A percentile compares a stretch with the other conserved stretches of the same genome.
Evolutionary conservation across 92 coral and sea anemone species (phyloP).

Genomic region (Epizoanthus stellaris): DNA sequence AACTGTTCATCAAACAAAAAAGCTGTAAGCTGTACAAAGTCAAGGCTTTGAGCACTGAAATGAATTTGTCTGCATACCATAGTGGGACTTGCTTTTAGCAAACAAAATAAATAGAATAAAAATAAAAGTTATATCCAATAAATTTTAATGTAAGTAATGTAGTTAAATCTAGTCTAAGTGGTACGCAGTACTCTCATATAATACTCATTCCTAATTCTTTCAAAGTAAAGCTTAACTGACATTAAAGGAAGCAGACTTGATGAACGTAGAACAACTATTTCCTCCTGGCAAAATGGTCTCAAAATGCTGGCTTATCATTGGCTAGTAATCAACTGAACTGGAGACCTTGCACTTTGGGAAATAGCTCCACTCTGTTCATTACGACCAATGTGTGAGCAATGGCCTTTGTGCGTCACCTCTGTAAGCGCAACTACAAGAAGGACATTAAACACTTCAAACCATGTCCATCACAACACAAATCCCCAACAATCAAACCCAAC

Average conservation of each 20-base stretch:
- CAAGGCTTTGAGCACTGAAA: too few relatives aligned
- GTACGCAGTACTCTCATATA: too few relatives aligned
- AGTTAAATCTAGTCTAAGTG: too few relatives aligned
- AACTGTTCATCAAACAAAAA: too few relatives aligned
- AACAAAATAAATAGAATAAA: too few relatives aligned
- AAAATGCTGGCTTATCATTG: constrained; percentile 11
- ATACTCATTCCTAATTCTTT: too few relatives aligned
- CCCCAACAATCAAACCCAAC: constrained; percentile 18
- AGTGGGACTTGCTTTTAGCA: too few relatives aligned
- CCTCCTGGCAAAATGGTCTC: constrained; percentile 48
- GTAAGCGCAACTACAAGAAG: constrained; percentile 97
- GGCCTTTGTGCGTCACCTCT: constrained; percentile 97
- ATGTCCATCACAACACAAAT: constrained; percentile 58
- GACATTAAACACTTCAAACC: constrained; percentile 86
- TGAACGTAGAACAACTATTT: constrained; percentile 54
- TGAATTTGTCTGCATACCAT: too few relatives aligned
- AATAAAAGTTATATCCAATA: too few relatives aligned
- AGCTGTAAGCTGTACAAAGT: too few relatives aligned
- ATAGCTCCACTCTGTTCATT: constrained; percentile 53
- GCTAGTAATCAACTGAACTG: constrained; percentile 35
- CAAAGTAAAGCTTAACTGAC: not conserved
- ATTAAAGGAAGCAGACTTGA: constrained; percentile 47
- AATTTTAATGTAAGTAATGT: too few relatives aligned
- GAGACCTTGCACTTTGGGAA: constrained; percentile 53
- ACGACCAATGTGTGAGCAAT: constrained; percentile 92